Base-by-base conservation (phyloP, 2,113 vertebrate genomes). In the Zapornia atra region DNA sequence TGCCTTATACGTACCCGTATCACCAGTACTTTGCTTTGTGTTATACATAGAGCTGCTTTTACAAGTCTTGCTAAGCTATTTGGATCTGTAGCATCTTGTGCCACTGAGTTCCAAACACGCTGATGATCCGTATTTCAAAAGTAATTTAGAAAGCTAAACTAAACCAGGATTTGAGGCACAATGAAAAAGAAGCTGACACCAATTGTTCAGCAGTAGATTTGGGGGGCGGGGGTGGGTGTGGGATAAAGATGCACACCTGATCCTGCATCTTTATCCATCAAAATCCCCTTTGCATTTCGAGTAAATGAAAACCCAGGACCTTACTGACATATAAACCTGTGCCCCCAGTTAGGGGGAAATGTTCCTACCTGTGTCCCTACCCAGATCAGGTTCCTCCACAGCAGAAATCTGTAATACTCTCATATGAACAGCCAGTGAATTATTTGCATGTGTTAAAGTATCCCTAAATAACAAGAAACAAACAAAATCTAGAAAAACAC, bases 401-500 rank as follows among this genome's bases (percentile, higher is more conserved):
- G 19, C 42, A 66, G 36, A 11, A 60, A 63, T n/a, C 15, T 24
- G 6, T 44, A 75, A 75, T 38, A 42, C 25, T 18, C 12, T 51
- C 24, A 33, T 3, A 21, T 4, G 12, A 65, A 56, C 31, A 56
- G 9, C 6, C 34, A 68, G n/a, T 3, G 6, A 75, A 60, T 57
- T n/a, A 57, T 83, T 79, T 63, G 38, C 21, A 2, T 63, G 36
- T 51, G 40, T 90, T 61, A 1, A 79, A 69, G 54, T 80, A 86
- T 61, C 83, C 79, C 31, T 96, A 94, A 96, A 91, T 84, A 70
- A 93, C 93, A 96, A 93, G 86, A 96, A 94, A 69, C 96, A 95
- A 83, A 84, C 57, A 82, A 46, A 34, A 31, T 90, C 79, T 91
- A 96, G 71, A 88, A 96, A 94, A 91, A 46, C 0, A 82, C 15